These are phyloP conservation scores for Mionectes macconnelli DNA, from an alignment of 2,113 vertebrate genomes.

Conservation along the genomic window DNA sequence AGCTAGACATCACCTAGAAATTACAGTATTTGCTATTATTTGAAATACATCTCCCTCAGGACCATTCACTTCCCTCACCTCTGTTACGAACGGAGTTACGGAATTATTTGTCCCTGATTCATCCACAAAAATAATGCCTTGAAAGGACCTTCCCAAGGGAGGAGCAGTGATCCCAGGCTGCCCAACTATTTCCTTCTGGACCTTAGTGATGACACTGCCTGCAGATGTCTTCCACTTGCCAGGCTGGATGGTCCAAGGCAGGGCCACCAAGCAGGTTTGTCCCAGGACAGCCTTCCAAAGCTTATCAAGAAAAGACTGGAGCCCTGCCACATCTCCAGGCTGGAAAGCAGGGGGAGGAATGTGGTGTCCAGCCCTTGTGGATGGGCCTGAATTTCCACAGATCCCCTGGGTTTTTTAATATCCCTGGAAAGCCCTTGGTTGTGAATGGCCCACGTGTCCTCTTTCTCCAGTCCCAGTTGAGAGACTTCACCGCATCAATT, in stretches of 20 bases:
- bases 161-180: not conserved
- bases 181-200: not conserved
- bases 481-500: not conserved
- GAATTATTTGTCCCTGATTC: not conserved
- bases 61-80: not conserved
- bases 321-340: not conserved
- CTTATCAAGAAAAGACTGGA: not conserved
- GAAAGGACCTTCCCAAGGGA: not conserved
- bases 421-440: not conserved
- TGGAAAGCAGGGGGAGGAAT: not conserved
- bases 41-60: not conserved
- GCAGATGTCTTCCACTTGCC: not conserved
- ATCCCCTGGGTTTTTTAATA: not conserved
- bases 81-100: not conserved
- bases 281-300: not conserved
- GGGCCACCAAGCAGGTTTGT: rapidly evolving
- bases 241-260: not conserved
- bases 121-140: not conserved
- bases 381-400: not conserved
- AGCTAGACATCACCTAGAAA: not conserved
- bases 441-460: not conserved
- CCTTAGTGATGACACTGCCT: not conserved
- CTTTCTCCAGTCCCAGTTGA: not conserved
- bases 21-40: not conserved
- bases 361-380: not conserved